Base-by-base conservation (phyloP, 2,113 vertebrate genomes). In the Perognathus longimembris region DNA sequence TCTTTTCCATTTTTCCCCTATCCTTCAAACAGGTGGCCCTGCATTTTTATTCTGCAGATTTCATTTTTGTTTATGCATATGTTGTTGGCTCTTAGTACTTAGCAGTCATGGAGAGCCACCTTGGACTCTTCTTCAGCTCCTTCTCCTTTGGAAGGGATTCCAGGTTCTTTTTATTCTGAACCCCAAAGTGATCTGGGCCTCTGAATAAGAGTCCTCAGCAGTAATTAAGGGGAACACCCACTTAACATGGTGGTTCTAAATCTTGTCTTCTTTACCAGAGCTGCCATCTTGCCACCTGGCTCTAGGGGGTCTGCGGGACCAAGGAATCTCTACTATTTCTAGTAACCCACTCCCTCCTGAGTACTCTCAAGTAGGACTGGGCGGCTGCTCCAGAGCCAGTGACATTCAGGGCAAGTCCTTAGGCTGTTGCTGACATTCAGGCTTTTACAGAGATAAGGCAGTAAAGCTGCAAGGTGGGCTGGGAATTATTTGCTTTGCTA, bases 401-500 rank as follows among this genome's bases (percentile, higher is more conserved):
- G n/a, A 42, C 36, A 1, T 95, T 89, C 70, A 40, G 36, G 81
- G 50, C 63, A 76, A 24, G 38, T 54, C 74, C 82, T 78, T 54
- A 76, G 61, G 36, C 77, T 91, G 45, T 83, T 71, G 75, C 1
- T 10, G 82, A 9, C 71, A 83, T 85, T 17, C 64, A 90, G 79
- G 79, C 12, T 66, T 96, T 96, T 82, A 28, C 45, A 90, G 70
- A 88, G 89, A 54, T 28, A 21, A 36, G 6, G 9, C 14, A 38
- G 7, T 28, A 20, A 73, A 71, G n/a, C 18, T 30, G 38, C 30
- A 42, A 82, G 50, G 20, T 0, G 0, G 2, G 61, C 32, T 92
- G 83, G 57, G 88, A 84, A 4, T 93, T 14, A 4, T 87, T 57
- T 94, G 78, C 78, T 66, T 40, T 86, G 92, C 76, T 66, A 8